Evolutionary conservation across 2,797 vertebrate genomes (phyloP), one percentile per base, ranked within the genome.

Genomic region (Takifugu rubripes): DNA sequence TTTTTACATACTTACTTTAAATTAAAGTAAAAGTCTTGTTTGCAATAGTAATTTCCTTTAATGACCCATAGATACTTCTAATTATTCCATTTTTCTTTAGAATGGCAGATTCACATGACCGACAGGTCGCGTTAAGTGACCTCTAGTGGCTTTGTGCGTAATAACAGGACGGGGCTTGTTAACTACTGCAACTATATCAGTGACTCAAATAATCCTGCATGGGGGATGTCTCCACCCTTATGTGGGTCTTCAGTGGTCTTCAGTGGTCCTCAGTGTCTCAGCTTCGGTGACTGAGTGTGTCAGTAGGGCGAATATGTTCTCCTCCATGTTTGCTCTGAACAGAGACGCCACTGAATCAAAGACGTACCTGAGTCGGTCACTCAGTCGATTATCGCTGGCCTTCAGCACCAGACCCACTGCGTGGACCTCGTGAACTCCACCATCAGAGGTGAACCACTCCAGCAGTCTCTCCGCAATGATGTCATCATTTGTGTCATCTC

Each of bases 371-470:
- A 52, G 27, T 11, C 49, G 49, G 27, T 33, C 49, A 6, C 27
- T 52, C 49, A 52, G 36, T 16, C 54, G 45, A 26, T 68, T 68
- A 6, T 43, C 51, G 16, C 5, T 11, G 0, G 52, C 29, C 44
- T 59, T 69, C 42, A 70, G n/a, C 15, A 55, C 42, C 53, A 55
- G 25, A 29, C 53, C 53, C 16, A 55, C 53, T 11, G 8, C 53
- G 5, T 27, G 27, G 1, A 55, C 25, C 42, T 55, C 53, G 7
- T 29, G 21, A 25, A 63, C 46, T 36, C 46, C 59, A 2, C 11
- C 45, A 0, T n/a, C 9, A 2, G 40, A 44, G 1, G 12, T 3
- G 25, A 68, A 58, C 49, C 49, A 44, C 3, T 70, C 52, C 0
- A 52, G 2, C 25, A 70, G 40, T 21, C 48, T 55, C 3, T 43